Conservation (phyloP, 2,113 vertebrate species). For the Agapornis roseicollis region DNA sequence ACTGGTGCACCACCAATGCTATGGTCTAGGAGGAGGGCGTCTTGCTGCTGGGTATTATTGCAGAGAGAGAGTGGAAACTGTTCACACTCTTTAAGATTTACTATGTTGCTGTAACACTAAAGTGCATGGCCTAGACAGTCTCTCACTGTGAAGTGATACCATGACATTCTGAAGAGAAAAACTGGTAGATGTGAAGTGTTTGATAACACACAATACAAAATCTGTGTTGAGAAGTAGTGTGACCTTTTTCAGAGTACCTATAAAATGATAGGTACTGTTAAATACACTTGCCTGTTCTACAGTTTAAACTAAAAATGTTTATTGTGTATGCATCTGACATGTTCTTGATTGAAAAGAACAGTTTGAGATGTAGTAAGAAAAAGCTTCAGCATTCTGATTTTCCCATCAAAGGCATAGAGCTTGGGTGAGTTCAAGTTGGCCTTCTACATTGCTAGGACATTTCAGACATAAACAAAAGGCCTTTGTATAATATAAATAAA, state of each 20-base stretch:
- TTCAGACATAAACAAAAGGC: neutral
- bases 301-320: neutral
- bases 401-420: neutral
- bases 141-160: neutral
- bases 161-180: neutral
- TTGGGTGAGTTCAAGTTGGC: neutral
- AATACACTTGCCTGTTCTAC: neutral
- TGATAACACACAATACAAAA: neutral
- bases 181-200: neutral
- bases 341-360: neutral
- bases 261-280: neutral
- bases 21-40: neutral
- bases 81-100: neutral
- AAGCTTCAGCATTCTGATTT: neutral
- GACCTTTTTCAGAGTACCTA: neutral
- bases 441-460: neutral
- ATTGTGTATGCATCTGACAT: neutral
- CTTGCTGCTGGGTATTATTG: neutral
- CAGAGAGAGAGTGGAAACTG: neutral
- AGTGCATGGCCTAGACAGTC: neutral
- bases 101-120: neutral
- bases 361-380: neutral
- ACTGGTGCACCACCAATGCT: neutral
- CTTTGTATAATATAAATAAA: neutral
- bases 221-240: neutral